These are phyloP conservation scores for Microhierax caerulescens DNA, from an alignment of 2,797 vertebrate genomes.

Conservation along the genomic window DNA sequence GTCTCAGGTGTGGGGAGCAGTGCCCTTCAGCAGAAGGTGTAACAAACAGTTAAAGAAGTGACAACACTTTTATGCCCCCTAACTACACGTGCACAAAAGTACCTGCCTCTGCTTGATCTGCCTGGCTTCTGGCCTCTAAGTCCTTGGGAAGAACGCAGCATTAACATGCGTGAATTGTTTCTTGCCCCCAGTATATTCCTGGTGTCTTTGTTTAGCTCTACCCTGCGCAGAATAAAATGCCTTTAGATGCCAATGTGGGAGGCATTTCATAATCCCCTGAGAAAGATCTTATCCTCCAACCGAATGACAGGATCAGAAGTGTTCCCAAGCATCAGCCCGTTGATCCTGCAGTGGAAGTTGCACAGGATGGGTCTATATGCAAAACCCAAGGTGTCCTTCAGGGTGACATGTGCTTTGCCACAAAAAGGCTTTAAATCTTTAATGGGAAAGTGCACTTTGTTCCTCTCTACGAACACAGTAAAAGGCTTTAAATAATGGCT, in stretches of 20 bases:
- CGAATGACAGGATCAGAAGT: neutral
- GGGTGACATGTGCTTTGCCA: conserved; percentile 42
- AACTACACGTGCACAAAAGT: neutral
- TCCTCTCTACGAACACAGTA: conserved; percentile 32
- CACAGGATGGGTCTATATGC: conserved; percentile 46
- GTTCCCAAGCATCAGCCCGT: neutral
- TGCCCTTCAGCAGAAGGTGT: neutral
- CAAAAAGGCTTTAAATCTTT: conserved; percentile 63
- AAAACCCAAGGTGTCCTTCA: conserved; percentile 61
- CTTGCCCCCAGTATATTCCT: neutral
- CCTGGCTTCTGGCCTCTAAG: neutral
- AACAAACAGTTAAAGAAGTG: neutral
- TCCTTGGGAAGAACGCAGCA: neutral
- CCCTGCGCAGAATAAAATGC: neutral
- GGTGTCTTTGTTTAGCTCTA: neutral
- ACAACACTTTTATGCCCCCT: neutral
- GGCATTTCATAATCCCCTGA: neutral
- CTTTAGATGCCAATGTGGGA: neutral
- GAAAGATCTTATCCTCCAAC: conserved; percentile 24
- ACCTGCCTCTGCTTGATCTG: neutral
- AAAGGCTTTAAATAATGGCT: conserved; percentile 68
- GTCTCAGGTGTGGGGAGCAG: neutral
- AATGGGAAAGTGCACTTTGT: conserved; percentile 59
- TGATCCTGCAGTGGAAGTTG: neutral
- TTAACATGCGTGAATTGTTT: neutral